These are phyloP conservation scores for Lichenostomus cassidix DNA, from an alignment of 2,113 vertebrate genomes.

Conservation along the genomic window DNA sequence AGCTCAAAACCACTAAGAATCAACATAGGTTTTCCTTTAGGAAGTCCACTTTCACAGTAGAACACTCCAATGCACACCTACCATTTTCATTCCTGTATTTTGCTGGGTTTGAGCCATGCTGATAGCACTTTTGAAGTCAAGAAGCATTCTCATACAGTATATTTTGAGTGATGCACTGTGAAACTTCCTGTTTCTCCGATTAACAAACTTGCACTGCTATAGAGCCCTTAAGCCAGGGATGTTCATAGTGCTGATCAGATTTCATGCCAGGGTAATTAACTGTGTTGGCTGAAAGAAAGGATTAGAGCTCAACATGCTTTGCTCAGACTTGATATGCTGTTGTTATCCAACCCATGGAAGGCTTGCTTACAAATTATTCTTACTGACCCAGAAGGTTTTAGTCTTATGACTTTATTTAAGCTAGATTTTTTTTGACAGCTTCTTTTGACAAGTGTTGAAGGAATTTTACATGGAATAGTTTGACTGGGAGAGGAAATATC, in stretches of 20 bases:
- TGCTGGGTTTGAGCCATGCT: background rate
- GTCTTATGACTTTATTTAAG: background rate
- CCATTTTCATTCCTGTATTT: background rate
- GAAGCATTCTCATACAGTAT: background rate
- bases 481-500: background rate
- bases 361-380: background rate
- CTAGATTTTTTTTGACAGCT: background rate
- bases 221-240: background rate
- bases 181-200: background rate
- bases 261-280: constrained; percentile 10
- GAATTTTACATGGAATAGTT: background rate
- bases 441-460: background rate
- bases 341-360: background rate
- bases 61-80: background rate
- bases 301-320: background rate
- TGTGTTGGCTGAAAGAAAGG: background rate
- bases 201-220: background rate
- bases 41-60: background rate
- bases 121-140: background rate
- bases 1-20: background rate
- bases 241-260: background rate
- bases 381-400: background rate
- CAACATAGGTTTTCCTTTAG: background rate
- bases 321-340: background rate
- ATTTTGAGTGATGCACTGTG: background rate